Evolutionary conservation across 2,888 invertebrate genomes (phyloP).

Genomic region (Adela reaumurella): DNA sequence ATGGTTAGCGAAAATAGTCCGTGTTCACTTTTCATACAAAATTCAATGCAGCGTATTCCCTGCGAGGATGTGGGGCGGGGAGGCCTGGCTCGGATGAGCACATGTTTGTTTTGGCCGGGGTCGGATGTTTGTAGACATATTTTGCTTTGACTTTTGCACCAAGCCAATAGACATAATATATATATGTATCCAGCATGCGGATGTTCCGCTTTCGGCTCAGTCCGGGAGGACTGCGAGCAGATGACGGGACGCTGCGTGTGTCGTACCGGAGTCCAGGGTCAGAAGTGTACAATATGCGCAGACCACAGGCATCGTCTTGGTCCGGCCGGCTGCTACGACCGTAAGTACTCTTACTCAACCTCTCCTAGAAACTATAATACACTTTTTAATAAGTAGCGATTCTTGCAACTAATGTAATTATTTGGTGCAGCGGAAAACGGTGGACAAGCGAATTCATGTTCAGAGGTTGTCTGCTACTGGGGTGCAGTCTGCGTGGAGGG

Average conservation of each 20-base stretch:
- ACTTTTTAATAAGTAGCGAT: neutral
- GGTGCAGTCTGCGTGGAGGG: conserved; percentile 78
- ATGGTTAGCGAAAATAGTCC: too few species aligned
- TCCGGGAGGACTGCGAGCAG: conserved; percentile 88
- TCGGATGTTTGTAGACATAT: too few species aligned
- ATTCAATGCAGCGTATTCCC: too few species aligned
- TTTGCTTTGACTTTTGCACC: too few species aligned
- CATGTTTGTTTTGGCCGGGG: too few species aligned
- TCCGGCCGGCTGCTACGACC: conserved; percentile 60
- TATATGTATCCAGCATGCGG: conserved; percentile 85
- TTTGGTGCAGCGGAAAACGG: conserved; percentile 57
- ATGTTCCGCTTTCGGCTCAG: conserved; percentile 84
- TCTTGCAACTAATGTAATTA: neutral
- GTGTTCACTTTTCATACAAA: too few species aligned
- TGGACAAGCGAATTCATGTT: conserved; percentile 65
- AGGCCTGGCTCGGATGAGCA: too few species aligned
- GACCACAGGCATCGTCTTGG: conserved; percentile 74
- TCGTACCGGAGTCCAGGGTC: conserved; percentile 76
- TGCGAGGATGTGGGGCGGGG: too few species aligned
- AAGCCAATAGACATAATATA: too few species aligned
- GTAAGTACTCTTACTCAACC: conserved; percentile 31
- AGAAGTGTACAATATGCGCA: conserved; percentile 81
- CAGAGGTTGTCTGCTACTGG: conserved; percentile 75
- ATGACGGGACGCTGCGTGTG: conserved; percentile 90
- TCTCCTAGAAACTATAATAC: neutral